Conservation (phyloP, 2,113 vertebrate species). For the Calcarius ornatus region DNA sequence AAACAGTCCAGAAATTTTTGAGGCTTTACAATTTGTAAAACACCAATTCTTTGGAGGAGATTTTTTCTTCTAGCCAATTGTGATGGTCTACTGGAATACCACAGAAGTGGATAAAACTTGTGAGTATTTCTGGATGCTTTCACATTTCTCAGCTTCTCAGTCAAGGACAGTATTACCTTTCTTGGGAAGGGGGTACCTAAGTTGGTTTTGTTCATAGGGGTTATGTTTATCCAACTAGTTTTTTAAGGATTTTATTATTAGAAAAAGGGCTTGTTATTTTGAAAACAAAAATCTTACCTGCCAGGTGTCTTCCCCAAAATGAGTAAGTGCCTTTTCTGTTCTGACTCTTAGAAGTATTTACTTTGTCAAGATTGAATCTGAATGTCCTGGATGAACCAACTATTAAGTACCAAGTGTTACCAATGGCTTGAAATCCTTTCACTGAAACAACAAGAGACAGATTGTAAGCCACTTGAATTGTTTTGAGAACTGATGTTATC, state of each 20-base stretch:
- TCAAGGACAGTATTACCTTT: neutral
- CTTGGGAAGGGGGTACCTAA: neutral
- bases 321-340: constrained; percentile 69
- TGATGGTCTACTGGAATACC: neutral
- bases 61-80: neutral
- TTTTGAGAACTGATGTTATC: constrained; percentile 15
- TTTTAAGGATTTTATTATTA: constrained; percentile 35
- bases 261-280: constrained; percentile 63
- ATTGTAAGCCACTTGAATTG: constrained; percentile 46
- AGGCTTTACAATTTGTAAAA: constrained; percentile 15
- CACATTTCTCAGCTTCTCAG: neutral
- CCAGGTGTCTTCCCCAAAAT: constrained; percentile 62
- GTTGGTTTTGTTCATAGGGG: neutral
- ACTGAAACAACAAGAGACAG: neutral
- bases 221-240: constrained; percentile 23
- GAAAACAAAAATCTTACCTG: constrained; percentile 34
- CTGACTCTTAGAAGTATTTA: constrained; percentile 61
- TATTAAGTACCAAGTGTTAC: neutral
- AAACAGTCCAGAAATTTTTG: constrained; percentile 1
- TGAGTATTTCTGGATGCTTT: constrained; percentile 8
- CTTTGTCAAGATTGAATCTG: constrained; percentile 31
- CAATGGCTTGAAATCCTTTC: constrained; percentile 42
- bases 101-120: neutral
- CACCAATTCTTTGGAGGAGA: neutral
- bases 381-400: constrained; percentile 43